phyloP scores from a whole-genome alignment of 2,113 vertebrate genomes.

The Rissa tridactyla region DNA sequence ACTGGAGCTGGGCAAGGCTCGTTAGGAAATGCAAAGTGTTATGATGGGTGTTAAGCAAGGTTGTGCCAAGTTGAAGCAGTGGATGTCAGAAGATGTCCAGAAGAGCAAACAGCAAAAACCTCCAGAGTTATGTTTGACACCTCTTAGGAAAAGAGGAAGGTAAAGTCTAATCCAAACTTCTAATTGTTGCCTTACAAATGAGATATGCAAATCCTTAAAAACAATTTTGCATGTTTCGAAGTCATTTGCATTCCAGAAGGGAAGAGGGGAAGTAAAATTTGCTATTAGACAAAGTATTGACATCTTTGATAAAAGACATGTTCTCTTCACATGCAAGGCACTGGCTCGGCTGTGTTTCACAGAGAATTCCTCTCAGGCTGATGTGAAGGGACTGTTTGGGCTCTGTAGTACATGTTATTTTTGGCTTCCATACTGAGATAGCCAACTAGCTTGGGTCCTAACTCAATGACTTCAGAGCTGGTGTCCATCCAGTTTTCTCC shows the following conservation, averaged over 20 bases:
- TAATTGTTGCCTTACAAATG: not conserved
- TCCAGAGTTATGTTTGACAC: not conserved
- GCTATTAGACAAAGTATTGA: not conserved
- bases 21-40: not conserved
- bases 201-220: not conserved
- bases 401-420: not conserved
- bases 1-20: not conserved
- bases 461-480: not conserved
- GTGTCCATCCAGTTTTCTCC: not conserved
- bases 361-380: not conserved
- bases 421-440: not conserved
- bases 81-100: not conserved
- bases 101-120: not conserved
- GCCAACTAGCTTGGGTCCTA: not conserved
- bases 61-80: not conserved
- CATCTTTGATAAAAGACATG: not conserved
- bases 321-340: not conserved
- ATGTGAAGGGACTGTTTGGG: not conserved
- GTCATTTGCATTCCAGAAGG: not conserved
- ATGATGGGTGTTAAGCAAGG: not conserved
- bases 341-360: not conserved
- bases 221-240: not conserved
- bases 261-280: not conserved
- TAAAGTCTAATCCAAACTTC: not conserved
- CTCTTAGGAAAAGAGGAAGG: not conserved